Percentiles rank a stretch among this genome's conserved stretches.
These are phyloP conservation scores for Drosophila ustulata DNA, from an alignment of 2,888 invertebrate species.

Conservation along the genomic window DNA sequence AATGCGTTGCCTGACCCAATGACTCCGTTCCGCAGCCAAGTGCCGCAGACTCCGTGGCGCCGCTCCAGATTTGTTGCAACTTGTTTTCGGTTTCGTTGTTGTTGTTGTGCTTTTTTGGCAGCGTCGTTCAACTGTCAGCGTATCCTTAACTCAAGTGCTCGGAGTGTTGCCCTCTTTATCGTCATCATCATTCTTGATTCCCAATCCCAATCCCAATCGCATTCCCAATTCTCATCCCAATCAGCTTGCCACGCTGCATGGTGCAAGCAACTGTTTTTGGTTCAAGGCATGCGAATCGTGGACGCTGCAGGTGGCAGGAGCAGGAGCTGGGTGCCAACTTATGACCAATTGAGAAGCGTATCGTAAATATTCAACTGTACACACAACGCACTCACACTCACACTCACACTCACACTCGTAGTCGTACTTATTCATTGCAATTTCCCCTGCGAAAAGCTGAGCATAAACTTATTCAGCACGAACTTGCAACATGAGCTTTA, in stretches of 20 bases:
- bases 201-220: neutral
- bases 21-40: conserved; percentile 54
- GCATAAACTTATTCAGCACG: conserved; percentile 55
- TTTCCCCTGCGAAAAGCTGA: conserved; percentile 48
- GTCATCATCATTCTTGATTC: neutral
- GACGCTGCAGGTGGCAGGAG: neutral
- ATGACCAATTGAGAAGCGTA: conserved; percentile 4
- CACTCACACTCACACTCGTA: neutral
- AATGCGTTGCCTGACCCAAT: conserved; percentile 59
- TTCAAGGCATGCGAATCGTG: conserved; percentile 19
- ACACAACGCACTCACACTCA: neutral
- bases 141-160: conserved; percentile 10
- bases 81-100: conserved; percentile 3
- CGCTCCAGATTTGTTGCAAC: conserved; percentile 52
- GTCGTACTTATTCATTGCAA: neutral
- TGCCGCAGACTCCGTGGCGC: conserved; percentile 65
- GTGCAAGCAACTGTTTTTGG: conserved; percentile 23
- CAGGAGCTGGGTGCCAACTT: neutral
- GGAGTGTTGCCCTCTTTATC: neutral
- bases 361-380: conserved; percentile 5
- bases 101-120: conserved; percentile 22
- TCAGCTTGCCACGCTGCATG: conserved; percentile 1
- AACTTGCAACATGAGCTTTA: conserved; percentile 29
- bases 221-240: conserved; percentile 6
- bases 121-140: conserved; percentile 1